Evolutionary conservation across 53 echinoderm and acorn worm genomes (phyloP).

Genomic region (Arbacia lixula): DNA sequence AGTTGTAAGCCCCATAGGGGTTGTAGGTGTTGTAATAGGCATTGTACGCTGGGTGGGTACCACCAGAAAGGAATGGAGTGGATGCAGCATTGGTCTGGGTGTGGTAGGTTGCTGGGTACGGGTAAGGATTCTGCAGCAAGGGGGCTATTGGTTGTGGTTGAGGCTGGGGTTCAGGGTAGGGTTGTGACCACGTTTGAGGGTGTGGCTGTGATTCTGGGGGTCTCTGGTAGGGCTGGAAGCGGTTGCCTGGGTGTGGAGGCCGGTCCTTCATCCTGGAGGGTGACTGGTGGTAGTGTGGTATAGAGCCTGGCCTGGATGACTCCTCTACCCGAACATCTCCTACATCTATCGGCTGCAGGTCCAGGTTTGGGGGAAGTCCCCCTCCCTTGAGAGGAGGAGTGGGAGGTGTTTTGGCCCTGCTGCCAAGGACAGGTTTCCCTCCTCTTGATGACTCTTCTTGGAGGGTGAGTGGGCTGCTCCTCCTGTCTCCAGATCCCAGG

Average conservation of each 20-base stretch:
- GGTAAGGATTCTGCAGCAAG: too few relatives aligned
- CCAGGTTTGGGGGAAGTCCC: background rate
- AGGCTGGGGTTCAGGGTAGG: background rate
- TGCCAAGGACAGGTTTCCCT: too few relatives aligned
- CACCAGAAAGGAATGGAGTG: background rate
- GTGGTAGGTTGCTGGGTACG: background rate
- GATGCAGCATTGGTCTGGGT: background rate
- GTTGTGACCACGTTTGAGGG: background rate
- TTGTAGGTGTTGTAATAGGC: background rate
- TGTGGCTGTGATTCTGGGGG: too few relatives aligned
- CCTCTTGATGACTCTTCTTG: too few relatives aligned
- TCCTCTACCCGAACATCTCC: background rate
- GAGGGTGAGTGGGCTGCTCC: too few relatives aligned
- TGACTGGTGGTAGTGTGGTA: background rate
- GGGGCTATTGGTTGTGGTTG: conserved; percentile 1
- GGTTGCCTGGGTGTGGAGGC: background rate
- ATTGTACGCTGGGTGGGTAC: background rate
- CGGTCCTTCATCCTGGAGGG: background rate
- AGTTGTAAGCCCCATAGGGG: background rate
- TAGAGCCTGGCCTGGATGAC: background rate
- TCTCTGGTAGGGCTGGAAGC: conserved; percentile 44
- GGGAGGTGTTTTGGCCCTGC: background rate
- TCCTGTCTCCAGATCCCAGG: too few relatives aligned
- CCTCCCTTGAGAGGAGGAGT: conserved; percentile 18
- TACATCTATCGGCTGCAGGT: conserved; percentile 33